Evolutionary conservation across 2,113 vertebrate genomes (phyloP).

Genomic region (Circaetus gallicus): DNA sequence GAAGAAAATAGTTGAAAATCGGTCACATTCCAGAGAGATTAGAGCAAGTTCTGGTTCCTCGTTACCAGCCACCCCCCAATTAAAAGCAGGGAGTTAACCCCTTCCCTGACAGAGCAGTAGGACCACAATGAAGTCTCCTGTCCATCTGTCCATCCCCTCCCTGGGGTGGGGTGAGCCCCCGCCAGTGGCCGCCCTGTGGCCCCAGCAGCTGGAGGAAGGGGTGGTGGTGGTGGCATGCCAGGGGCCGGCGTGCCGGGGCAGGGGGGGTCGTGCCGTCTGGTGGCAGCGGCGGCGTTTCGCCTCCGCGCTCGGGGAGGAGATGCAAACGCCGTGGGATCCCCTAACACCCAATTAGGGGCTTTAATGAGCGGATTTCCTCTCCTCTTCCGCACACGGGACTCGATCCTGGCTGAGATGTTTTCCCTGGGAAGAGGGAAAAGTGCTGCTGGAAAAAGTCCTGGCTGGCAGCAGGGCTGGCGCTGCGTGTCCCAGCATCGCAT

Average conservation of each 20-base stretch:
- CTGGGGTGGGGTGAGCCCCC: not conserved
- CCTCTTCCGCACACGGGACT: not conserved
- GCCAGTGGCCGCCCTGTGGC: not conserved
- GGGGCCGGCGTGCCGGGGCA: not conserved
- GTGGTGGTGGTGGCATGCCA: rapidly evolving
- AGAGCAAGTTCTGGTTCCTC: slow-evolving; percentile 64
- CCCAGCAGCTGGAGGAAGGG: not conserved
- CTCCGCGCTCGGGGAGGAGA: not conserved
- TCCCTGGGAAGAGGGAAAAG: not conserved
- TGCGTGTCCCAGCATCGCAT: rapidly evolving
- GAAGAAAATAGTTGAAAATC: slow-evolving; percentile 58
- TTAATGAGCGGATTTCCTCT: not conserved
- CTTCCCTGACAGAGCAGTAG: slow-evolving; percentile 46
- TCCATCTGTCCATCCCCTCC: rapidly evolving
- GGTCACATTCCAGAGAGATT: slow-evolving; percentile 80
- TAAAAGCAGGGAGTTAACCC: slow-evolving; percentile 59
- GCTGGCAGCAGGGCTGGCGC: not conserved
- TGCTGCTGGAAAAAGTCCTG: not conserved
- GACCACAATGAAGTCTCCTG: not conserved
- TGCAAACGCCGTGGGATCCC: not conserved
- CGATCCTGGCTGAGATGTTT: rapidly evolving
- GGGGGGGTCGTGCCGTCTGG: not conserved
- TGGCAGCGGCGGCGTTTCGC: not conserved
- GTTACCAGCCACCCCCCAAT: slow-evolving; percentile 35
- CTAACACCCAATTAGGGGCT: not conserved